Percentiles rank a stretch among this genome's conserved stretches.
Conservation (phyloP, 2,888 invertebrate species). For the Perizoma flavofasciatum region DNA sequence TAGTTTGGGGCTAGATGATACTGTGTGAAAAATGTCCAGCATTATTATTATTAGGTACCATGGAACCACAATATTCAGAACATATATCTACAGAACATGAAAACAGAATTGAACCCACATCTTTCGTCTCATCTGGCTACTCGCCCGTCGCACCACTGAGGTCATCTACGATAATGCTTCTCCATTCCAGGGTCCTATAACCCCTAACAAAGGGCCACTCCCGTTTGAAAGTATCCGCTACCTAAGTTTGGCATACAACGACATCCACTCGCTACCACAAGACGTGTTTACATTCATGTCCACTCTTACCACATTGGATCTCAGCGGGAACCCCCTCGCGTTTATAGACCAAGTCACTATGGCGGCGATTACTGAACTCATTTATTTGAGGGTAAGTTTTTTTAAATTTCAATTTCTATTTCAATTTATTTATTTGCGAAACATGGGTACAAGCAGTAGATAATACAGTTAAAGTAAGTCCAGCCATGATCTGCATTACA, state of each 20-base stretch:
- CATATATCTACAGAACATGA: no score
- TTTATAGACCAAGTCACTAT: slow-evolving; percentile 84
- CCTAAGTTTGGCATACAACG: slow-evolving; percentile 86
- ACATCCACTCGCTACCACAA: slow-evolving; percentile 84
- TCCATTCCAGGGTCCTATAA: slow-evolving; percentile 76
- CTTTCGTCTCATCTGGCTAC: neutral
- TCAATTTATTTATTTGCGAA: no score
- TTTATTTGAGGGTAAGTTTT: slow-evolving; percentile 84
- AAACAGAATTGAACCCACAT: no score
- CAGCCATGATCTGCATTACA: no score
- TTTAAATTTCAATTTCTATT: no score
- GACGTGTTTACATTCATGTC: slow-evolving; percentile 88
- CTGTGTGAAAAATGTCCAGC: no score
- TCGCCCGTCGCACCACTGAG: no score
- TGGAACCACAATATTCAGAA: no score
- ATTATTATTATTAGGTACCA: no score
- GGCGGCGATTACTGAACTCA: slow-evolving; percentile 84
- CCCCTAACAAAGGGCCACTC: slow-evolving; percentile 60
- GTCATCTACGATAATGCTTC: neutral
- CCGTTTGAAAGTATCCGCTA: slow-evolving; percentile 79
- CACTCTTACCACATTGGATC: slow-evolving; percentile 83
- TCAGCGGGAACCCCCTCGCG: slow-evolving; percentile 88
- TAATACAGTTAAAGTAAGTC: no score
- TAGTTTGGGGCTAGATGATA: no score
- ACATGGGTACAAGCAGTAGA: no score